These are phyloP conservation scores for Calephelis perditalis DNA, from an alignment of 2,888 invertebrate genomes.

Conservation along the genomic window DNA sequence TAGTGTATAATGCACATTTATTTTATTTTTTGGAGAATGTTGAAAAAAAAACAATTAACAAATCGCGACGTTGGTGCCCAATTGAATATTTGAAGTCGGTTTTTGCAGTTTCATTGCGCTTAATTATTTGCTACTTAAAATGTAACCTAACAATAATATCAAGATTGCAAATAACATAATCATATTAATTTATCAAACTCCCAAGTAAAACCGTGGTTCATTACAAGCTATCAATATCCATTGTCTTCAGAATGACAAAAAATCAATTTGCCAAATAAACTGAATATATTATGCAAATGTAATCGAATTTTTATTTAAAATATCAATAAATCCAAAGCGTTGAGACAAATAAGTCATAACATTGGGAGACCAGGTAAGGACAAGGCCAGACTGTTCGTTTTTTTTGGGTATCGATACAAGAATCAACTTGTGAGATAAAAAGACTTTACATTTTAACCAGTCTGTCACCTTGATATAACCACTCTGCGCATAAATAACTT, in stretches of 20 bases:
- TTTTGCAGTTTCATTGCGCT: too few relatives aligned
- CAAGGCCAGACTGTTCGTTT: conserved; percentile 49
- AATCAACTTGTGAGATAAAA: conserved; percentile 38
- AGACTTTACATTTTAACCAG: conserved; percentile 23
- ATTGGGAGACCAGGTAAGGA: conserved; percentile 59
- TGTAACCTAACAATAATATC: too few relatives aligned
- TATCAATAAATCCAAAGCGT: conserved; percentile 60
- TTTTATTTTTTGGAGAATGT: too few relatives aligned
- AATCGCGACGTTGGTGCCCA: too few relatives aligned
- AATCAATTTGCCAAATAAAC: conserved; percentile 66
- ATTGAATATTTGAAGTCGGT: too few relatives aligned
- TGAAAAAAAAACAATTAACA: too few relatives aligned
- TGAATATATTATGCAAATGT: conserved; percentile 65
- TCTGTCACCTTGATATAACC: conserved; percentile 24
- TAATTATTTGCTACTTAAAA: too few relatives aligned
- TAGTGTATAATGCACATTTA: too few relatives aligned
- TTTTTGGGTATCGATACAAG: conserved; percentile 43
- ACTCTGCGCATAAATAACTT: conserved; percentile 14
- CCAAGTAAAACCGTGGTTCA: too few relatives aligned
- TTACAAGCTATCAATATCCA: conserved; percentile 30
- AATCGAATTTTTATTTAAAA: conserved; percentile 54
- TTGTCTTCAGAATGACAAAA: conserved; percentile 43
- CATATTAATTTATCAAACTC: too few relatives aligned
- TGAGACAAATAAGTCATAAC: conserved; percentile 76
- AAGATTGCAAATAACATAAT: too few relatives aligned